These are phyloP conservation scores for Cheirogaleus medius DNA, from an alignment of 2,113 vertebrate species.

Conservation along the genomic window DNA sequence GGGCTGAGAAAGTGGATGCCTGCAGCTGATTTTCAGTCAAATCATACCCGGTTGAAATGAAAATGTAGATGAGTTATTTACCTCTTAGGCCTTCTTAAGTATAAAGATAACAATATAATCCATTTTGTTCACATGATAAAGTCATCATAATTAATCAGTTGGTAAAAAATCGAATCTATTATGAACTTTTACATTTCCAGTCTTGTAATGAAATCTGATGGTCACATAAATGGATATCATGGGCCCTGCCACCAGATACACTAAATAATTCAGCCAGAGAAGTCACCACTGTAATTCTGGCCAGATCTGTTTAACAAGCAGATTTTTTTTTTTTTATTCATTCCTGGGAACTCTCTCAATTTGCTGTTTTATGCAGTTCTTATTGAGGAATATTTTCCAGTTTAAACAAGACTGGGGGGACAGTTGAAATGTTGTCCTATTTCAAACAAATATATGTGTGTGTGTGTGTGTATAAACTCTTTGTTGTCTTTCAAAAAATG, in stretches of 20 bases:
- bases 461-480: not conserved
- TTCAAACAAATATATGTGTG: not conserved
- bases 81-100: not conserved
- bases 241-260: not conserved
- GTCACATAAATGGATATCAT: not conserved
- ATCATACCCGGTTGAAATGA: not conserved
- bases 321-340: not conserved
- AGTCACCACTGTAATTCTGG: not conserved
- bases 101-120: not conserved
- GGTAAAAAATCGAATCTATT: slow-evolving; percentile 44
- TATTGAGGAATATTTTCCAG: not conserved
- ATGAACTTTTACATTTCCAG: not conserved
- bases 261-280: not conserved
- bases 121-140: slow-evolving; percentile 25
- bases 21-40: not conserved
- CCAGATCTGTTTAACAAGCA: not conserved
- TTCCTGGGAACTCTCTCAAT: not conserved
- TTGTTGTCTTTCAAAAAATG: not conserved
- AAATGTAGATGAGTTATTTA: not conserved
- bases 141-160: slow-evolving; percentile 2
- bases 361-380: not conserved
- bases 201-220: not conserved
- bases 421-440: not conserved
- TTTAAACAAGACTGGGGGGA: not conserved
- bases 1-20: not conserved